These are phyloP conservation scores for Myodes glareolus DNA, from an alignment of 2,113 vertebrate species.

Conservation along the genomic window DNA sequence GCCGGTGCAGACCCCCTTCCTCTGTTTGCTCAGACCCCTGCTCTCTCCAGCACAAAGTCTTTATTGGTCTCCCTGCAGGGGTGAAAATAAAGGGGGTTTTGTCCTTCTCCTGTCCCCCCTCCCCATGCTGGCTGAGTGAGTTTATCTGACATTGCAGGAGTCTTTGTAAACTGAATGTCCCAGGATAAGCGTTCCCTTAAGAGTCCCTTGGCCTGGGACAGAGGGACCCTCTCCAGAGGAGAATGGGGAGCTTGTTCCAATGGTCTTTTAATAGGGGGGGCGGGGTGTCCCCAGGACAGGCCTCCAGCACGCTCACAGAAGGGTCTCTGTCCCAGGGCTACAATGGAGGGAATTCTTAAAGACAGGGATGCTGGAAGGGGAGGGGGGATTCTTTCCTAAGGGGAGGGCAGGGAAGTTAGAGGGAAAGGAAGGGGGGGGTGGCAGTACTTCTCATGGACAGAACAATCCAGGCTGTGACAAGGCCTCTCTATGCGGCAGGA, in stretches of 20 bases:
- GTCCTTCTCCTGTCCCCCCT: slow-evolving; percentile 82
- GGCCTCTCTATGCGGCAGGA: slow-evolving; percentile 13
- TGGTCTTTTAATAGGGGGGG: slow-evolving; percentile 91
- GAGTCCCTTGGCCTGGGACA: slow-evolving; percentile 96
- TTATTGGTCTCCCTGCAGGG: slow-evolving; percentile 91
- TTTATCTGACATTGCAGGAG: slow-evolving; percentile 96
- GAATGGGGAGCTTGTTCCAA: slow-evolving; percentile 96
- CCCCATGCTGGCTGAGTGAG: slow-evolving; percentile 88
- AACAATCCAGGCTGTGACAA: slow-evolving; percentile 41
- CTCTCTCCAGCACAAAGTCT: slow-evolving; percentile 91
- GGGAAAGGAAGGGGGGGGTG: not conserved
- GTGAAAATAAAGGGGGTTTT: slow-evolving; percentile 95
- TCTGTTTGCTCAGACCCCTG: slow-evolving; percentile 88
- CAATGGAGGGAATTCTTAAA: slow-evolving; percentile 91
- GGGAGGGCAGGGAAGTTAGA: slow-evolving; percentile 21
- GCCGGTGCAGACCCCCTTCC: not conserved
- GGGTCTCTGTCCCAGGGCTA: slow-evolving; percentile 91
- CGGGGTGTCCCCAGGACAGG: slow-evolving; percentile 82
- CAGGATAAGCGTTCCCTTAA: slow-evolving; percentile 94
- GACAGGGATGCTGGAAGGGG: slow-evolving; percentile 83
- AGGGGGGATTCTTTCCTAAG: slow-evolving; percentile 72
- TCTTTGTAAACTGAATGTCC: slow-evolving; percentile 95
- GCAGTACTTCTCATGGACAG: not conserved
- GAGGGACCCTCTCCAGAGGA: slow-evolving; percentile 97
- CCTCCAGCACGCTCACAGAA: slow-evolving; percentile 88